Conservation (phyloP, 2,797 vertebrate genomes). For the Philypnodon macrostomus region DNA sequence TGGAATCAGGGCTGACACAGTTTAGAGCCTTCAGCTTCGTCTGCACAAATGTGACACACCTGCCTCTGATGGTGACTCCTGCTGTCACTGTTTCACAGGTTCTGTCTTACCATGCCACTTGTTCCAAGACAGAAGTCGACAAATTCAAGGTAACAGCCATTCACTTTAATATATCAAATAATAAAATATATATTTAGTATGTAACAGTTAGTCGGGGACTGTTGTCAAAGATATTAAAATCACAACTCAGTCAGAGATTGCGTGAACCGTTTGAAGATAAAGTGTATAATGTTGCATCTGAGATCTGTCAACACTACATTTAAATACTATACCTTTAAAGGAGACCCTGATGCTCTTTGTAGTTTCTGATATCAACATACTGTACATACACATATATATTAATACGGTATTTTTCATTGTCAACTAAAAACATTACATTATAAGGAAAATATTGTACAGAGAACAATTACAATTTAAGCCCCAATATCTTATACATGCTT, state of each 20-base stretch:
- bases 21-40: constrained; percentile 34
- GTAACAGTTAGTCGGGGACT: not conserved
- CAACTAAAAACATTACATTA: too few species aligned
- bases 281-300: too few species aligned
- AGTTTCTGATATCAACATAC: too few species aligned
- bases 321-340: too few species aligned
- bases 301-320: too few species aligned
- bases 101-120: constrained; percentile 96
- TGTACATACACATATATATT: too few species aligned
- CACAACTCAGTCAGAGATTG: constrained; percentile 7
- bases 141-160: constrained; percentile 92
- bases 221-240: constrained; percentile 27
- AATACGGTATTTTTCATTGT: too few species aligned
- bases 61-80: constrained; percentile 24
- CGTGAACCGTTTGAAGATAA: not conserved
- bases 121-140: constrained; percentile 98
- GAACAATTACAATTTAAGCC: too few species aligned
- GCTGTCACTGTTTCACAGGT: constrained; percentile 78
- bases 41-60: constrained; percentile 14
- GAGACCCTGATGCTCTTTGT: too few species aligned
- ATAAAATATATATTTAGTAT: constrained; percentile 10
- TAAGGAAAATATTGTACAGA: too few species aligned
- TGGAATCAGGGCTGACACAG: constrained; percentile 48
- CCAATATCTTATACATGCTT: too few species aligned
- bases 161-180: constrained; percentile 10